These are phyloP conservation scores for Tetranychus truncatus DNA, from an alignment of 2,888 invertebrate genomes.

Conservation along the genomic window DNA sequence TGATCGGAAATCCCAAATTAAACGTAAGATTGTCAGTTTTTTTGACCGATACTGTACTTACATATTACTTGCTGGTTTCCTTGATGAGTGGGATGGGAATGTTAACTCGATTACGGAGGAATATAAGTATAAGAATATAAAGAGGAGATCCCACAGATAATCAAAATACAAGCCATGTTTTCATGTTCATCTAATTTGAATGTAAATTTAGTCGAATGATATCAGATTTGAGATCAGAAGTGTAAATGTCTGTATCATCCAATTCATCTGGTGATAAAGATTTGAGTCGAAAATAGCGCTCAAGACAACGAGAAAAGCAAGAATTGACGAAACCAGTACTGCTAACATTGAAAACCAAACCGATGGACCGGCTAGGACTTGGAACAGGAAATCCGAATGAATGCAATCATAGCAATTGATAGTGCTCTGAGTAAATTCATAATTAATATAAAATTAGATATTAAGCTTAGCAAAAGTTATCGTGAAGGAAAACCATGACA, in stretches of 20 bases:
- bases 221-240: background rate
- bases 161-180: constrained; percentile 39
- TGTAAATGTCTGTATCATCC: background rate
- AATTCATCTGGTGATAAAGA: background rate
- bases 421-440: too few relatives aligned
- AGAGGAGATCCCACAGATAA: constrained; percentile 46
- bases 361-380: constrained; percentile 63
- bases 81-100: constrained; percentile 77
- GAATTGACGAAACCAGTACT: constrained; percentile 48
- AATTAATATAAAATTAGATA: too few relatives aligned
- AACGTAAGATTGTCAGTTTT: too few relatives aligned
- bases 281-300: constrained; percentile 36
- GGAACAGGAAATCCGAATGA: too few relatives aligned
- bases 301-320: constrained; percentile 43
- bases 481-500: too few relatives aligned
- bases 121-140: too few relatives aligned
- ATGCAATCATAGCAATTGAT: too few relatives aligned
- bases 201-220: constrained; percentile 14
- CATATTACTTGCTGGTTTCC: constrained; percentile 47
- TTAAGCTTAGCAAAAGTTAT: too few relatives aligned
- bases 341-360: constrained; percentile 66
- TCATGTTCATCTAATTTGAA: constrained; percentile 30
- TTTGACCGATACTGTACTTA: too few relatives aligned
- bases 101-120: constrained; percentile 59
- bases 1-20: too few relatives aligned